Conservation (phyloP, 2,888 invertebrate species). For the Atethmia centrago region DNA sequence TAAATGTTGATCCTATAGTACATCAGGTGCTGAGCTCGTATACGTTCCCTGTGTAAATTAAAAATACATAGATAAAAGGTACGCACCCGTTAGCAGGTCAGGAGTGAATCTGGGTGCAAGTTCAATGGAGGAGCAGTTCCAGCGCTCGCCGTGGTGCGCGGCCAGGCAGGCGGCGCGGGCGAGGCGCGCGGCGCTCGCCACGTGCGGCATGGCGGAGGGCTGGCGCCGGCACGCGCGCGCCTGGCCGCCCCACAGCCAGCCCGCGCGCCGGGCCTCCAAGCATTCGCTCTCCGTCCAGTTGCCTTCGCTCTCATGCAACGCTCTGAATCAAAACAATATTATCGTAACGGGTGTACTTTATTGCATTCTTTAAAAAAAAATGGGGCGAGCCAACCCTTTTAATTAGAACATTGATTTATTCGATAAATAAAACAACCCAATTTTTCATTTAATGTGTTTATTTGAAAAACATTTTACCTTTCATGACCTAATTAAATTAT, state of each 20-base stretch:
- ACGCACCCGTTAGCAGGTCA: constrained; percentile 94
- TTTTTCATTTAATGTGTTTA: constrained; percentile 51
- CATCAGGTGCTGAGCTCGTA: neutral
- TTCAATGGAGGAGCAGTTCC: constrained; percentile 95
- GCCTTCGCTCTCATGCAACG: constrained; percentile 85
- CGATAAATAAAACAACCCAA: constrained; percentile 53
- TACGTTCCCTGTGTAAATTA: constrained; percentile 52
- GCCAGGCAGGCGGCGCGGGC: constrained; percentile 93
- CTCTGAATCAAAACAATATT: constrained; percentile 70
- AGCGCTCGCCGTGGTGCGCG: constrained; percentile 93
- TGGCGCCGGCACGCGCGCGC: constrained; percentile 92
- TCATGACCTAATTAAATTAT: constrained; percentile 42
- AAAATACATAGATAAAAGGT: constrained; percentile 28
- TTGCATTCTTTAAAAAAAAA: constrained; percentile 19
- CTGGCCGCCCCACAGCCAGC: constrained; percentile 91
- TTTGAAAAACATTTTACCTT: constrained; percentile 44
- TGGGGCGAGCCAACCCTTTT: constrained; percentile 16
- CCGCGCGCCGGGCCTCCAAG: constrained; percentile 83
- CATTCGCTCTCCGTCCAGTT: constrained; percentile 88
- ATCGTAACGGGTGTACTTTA: constrained; percentile 35
- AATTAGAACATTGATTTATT: constrained; percentile 29
- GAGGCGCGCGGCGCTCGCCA: constrained; percentile 93
- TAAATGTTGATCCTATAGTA: neutral
- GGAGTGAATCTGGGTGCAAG: constrained; percentile 93
- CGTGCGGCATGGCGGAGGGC: constrained; percentile 93